Base-by-base conservation (phyloP, 1,140 invertebrate genomes). In the Ips typographus region DNA sequence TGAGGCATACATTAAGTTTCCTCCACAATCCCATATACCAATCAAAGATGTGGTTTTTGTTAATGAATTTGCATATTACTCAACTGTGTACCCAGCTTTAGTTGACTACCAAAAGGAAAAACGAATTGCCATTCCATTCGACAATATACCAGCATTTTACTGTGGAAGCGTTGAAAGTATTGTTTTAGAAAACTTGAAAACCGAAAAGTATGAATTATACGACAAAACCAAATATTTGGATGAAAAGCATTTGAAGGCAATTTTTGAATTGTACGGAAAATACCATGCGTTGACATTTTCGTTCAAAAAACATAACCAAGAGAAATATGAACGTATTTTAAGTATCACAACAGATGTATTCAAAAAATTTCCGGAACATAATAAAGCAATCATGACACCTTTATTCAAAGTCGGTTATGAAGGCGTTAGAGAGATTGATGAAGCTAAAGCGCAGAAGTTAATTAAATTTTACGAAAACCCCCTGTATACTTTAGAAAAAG, bases 221-320 rank as follows among this genome's bases (percentile, higher is more conserved):
- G 65, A 69, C 40, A 71, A 64, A 44, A 65, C 40, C 36, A 44
- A 65, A 37, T 51, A 52, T 43, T 8, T 74, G 2, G 44, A 68
- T 41, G 56, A 64, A 49, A 36, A 65, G 0, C 65, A 68, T 8
- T 22, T 73, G 1, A 60, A 59, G 56, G 3, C 1, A 8, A 67
- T 71, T 43, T 69, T 71, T 65, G 59, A 68, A 57, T 39, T 44
- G 1, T 74, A 73, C 6, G 73, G 68, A 47, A 68, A 71, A 52
- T 70, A 66, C 39, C 74, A 75, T 56, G 74, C 67, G 39, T 39
- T 71, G 38, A 83, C 82, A 0, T 80, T 83, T 70, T 81, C 81
- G 1, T 75, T 83, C 42, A 84, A 82, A 70, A 71, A 80, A 22
- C 75, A 78, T 47, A 71, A 80, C 47, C 75, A 73, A 4, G 73